These are phyloP conservation scores for Dascyllus trimaculatus DNA, from an alignment of 2,113 vertebrate genomes.

Conservation along the genomic window DNA sequence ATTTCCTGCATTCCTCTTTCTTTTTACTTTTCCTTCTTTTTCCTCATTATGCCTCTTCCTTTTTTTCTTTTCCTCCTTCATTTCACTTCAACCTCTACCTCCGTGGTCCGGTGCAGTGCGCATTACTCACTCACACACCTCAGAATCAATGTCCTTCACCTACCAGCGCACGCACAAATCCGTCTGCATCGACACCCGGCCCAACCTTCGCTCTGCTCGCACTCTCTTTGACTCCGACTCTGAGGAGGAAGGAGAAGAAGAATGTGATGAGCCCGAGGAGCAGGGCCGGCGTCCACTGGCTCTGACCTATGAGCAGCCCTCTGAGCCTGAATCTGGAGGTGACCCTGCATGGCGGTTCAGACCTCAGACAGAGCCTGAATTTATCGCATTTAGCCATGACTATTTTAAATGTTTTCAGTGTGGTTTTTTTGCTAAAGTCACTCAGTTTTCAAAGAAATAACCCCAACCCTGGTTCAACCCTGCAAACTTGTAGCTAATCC, in stretches of 20 bases:
- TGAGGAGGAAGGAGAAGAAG: constrained; percentile 81
- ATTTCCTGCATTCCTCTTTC: background rate
- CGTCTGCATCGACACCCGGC: constrained; percentile 93
- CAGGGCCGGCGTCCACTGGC: constrained; percentile 72
- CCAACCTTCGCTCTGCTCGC: constrained; percentile 85
- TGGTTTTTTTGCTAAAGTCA: constrained; percentile 9
- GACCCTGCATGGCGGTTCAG: constrained; percentile 83
- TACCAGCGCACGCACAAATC: constrained; percentile 96
- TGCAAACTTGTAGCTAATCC: constrained; percentile 49
- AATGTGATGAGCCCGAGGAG: constrained; percentile 34
- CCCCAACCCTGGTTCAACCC: constrained; percentile 4
- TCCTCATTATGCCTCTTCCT: constrained; percentile 26
- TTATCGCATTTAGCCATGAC: constrained; percentile 1
- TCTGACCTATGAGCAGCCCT: constrained; percentile 81
- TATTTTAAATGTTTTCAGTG: background rate
- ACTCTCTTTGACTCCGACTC: constrained; percentile 86
- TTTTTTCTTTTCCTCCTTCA: background rate
- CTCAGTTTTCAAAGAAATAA: constrained; percentile 19
- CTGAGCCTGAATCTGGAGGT: constrained; percentile 91
- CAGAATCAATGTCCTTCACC: constrained; percentile 97
- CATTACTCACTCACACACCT: constrained; percentile 94
- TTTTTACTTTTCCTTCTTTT: constrained; percentile 47
- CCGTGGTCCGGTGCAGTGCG: constrained; percentile 85
- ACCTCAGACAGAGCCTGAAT: background rate
- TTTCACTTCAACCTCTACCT: constrained; percentile 48